These are phyloP conservation scores for Ellobium chinense DNA, from an alignment of 2,888 invertebrate species.

Conservation along the genomic window DNA sequence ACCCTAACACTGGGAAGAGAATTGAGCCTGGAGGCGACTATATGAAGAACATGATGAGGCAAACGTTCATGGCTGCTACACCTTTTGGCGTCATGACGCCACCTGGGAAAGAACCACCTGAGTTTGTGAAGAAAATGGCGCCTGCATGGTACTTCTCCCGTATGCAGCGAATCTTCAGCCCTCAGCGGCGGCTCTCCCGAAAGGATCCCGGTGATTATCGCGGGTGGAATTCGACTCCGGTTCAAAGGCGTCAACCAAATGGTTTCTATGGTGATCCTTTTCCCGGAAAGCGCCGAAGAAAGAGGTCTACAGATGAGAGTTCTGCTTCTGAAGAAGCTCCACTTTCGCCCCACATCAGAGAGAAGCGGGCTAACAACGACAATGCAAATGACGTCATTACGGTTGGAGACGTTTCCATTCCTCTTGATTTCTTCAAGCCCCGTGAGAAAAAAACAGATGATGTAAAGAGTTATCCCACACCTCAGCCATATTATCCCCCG, in stretches of 20 bases:
- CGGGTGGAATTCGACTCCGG: neutral
- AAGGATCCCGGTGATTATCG: neutral
- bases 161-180: neutral
- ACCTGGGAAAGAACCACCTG: slow-evolving; percentile 32
- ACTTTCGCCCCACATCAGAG: neutral
- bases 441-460: neutral
- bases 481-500: neutral
- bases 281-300: slow-evolving; percentile 23
- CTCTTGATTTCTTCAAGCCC: slow-evolving; percentile 36
- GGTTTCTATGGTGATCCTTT: slow-evolving; percentile 30
- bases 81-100: slow-evolving; percentile 9
- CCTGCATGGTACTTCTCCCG: slow-evolving; percentile 19
- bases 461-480: neutral
- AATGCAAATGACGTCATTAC: slow-evolving; percentile 26
- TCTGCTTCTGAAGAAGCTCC: neutral
- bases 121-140: slow-evolving; percentile 28
- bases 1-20: slow-evolving; percentile 37
- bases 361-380: neutral
- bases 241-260: slow-evolving; percentile 9
- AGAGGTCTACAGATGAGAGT: slow-evolving; percentile 1
- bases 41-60: slow-evolving; percentile 28
- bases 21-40: slow-evolving; percentile 32
- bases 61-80: slow-evolving; percentile 6
- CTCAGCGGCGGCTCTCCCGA: neutral
- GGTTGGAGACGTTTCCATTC: slow-evolving; percentile 30